These are phyloP conservation scores for Etheostoma cragini DNA, from an alignment of 2,113 vertebrate species.

Conservation along the genomic window DNA sequence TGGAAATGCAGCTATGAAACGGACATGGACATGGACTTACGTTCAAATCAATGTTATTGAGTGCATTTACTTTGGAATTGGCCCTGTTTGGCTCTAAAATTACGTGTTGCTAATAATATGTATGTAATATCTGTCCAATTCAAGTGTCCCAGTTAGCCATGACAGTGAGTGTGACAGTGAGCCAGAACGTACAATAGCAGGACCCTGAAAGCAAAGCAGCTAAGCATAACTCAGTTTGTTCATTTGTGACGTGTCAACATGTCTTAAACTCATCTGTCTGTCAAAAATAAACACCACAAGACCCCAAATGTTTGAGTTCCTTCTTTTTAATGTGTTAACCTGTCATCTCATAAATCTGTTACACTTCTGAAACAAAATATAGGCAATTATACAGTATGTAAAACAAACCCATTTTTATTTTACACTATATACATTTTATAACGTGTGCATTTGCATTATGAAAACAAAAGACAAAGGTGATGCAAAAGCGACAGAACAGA, in stretches of 20 bases:
- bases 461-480: slow-evolving; percentile 71
- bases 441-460: slow-evolving; percentile 79
- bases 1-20: not conserved
- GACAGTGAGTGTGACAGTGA: not conserved
- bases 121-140: not conserved
- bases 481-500: slow-evolving; percentile 59
- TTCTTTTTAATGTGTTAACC: slow-evolving; percentile 86
- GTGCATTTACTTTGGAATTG: not conserved
- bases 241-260: not conserved
- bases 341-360: slow-evolving; percentile 85
- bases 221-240: too few species aligned
- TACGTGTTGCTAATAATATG: not conserved
- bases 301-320: slow-evolving; percentile 50
- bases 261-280: not conserved
- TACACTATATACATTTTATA: slow-evolving; percentile 87
- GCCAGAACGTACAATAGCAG: not conserved
- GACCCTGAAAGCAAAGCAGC: not conserved
- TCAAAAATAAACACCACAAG: slow-evolving; percentile 40
- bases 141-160: not conserved
- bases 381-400: slow-evolving; percentile 88
- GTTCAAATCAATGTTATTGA: not conserved
- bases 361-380: slow-evolving; percentile 86
- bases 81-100: not conserved
- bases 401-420: slow-evolving; percentile 87
- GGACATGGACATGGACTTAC: too few species aligned